Conservation (phyloP, 2,797 vertebrate species). For the Botia almorhae region DNA sequence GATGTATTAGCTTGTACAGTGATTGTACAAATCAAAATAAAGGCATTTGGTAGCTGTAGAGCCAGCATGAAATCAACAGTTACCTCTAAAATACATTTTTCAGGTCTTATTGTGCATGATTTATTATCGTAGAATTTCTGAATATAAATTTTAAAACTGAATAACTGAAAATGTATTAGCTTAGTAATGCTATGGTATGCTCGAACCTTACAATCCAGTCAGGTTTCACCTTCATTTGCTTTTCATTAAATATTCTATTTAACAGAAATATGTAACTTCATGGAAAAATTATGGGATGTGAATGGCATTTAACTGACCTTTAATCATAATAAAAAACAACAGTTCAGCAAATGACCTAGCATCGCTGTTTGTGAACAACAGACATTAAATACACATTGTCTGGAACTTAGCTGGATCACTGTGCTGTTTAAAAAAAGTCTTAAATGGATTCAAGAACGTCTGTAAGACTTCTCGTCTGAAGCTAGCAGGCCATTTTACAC, state of each 20-base stretch:
- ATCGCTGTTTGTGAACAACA: not conserved
- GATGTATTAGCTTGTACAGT: slow-evolving; percentile 23
- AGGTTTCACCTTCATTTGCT: not conserved
- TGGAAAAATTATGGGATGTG: not conserved
- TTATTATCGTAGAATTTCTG: slow-evolving; percentile 6
- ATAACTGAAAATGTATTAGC: not conserved
- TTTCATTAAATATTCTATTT: not conserved
- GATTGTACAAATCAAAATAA: not conserved
- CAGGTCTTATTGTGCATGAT: not conserved
- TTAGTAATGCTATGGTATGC: not conserved
- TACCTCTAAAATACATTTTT: not conserved
- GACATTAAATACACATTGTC: not conserved
- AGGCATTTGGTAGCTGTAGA: not conserved
- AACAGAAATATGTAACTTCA: not conserved
- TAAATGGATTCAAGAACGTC: not conserved
- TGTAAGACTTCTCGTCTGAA: slow-evolving; percentile 15
- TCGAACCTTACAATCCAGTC: not conserved
- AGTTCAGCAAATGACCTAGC: not conserved
- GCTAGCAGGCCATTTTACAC: slow-evolving; percentile 32
- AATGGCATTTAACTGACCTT: not conserved
- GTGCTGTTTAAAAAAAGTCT: not conserved
- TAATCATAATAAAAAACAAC: not conserved
- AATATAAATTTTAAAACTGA: not conserved
- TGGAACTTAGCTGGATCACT: not conserved
- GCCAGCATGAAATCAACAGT: not conserved